Evolutionary conservation across 35 echinoderm and acorn worm species (phyloP), one percentile per base, ranked within the genome.

Genomic region (Eucidaris tribuloides): DNA sequence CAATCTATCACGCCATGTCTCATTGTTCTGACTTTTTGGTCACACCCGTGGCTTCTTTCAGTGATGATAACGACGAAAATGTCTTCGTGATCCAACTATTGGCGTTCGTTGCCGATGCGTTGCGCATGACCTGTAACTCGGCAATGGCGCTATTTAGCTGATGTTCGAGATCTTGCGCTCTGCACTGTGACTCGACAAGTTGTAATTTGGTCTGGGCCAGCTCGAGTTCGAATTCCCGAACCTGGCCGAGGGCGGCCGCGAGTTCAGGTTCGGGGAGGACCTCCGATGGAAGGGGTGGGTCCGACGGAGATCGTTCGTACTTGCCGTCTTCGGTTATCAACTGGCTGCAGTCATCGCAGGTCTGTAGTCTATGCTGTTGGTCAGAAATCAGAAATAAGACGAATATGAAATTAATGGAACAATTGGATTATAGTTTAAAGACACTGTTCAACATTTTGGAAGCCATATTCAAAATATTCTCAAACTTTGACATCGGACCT

Each of bases 201-300:
- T 90, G 68, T 2, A 99, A 80, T 58, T 99, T 99, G 82, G 96
- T 99, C 68, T 93, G 86, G 5, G 96, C 96, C 42, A 99, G 74
- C 71, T 99, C 90, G 33, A 99, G 32, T 62, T 99, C 96, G 11
- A 99, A 79, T 31, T 99, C 90, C 24, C 87, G 82, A 4, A 90
- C 65, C 42, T 58, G 74, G 20, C 61, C 77, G 1, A 76, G 79
- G 20, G 96, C 91, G 9, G 49, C 80, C 5, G 77, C 87, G 7
- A 93, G 38, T 43, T 87, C 65, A 15, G 84, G 83, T 27, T 86
- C 84, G 0, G 42, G 33, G 20, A 76, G 42, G 3, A 59, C 50
- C 65, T 79, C 65, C 3, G 50, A 50, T 3, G 58, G 23, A 15
- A 62, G 39, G n/a, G 56, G 23, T 18, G 62, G 39, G 5, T 85